Evolutionary conservation across 2,888 invertebrate species (phyloP).

Genomic region (Cremastobaeus sp.): DNA sequence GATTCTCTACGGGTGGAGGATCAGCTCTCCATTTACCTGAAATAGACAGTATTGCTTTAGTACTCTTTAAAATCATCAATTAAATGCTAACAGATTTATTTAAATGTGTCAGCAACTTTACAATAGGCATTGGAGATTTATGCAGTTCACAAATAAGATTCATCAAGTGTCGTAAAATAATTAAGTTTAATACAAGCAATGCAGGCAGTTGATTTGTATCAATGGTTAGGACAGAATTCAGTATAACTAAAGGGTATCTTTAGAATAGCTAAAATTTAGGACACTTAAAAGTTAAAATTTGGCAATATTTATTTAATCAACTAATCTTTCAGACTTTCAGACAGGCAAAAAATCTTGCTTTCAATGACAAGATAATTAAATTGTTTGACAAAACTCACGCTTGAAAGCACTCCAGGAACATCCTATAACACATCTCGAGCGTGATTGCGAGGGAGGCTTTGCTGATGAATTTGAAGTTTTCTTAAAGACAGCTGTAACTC

Average conservation of each 20-base stretch:
- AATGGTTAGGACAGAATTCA: too few species aligned
- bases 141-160: too few species aligned
- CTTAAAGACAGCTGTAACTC: constrained; percentile 73
- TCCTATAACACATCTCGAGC: constrained; percentile 71
- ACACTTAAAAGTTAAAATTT: too few species aligned
- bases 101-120: not conserved
- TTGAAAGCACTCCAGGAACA: constrained; percentile 77
- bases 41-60: not conserved
- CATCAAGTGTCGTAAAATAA: too few species aligned
- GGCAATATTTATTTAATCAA: not conserved
- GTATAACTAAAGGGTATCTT: too few species aligned
- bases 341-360: not conserved
- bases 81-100: not conserved
- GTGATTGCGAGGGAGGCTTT: constrained; percentile 71
- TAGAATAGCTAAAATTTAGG: too few species aligned
- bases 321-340: not conserved
- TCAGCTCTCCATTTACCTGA: constrained; percentile 70
- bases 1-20: constrained; percentile 46
- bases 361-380: too few species aligned
- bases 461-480: constrained; percentile 69
- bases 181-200: too few species aligned
- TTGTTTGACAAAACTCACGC: constrained; percentile 64
- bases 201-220: too few species aligned
- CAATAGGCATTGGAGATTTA: too few species aligned
- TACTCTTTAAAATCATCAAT: not conserved